Percentiles rank a stretch among this genome's conserved stretches.
Conservation (phyloP, 1,140 invertebrate genomes). For the Drosophila chauvacae region DNA sequence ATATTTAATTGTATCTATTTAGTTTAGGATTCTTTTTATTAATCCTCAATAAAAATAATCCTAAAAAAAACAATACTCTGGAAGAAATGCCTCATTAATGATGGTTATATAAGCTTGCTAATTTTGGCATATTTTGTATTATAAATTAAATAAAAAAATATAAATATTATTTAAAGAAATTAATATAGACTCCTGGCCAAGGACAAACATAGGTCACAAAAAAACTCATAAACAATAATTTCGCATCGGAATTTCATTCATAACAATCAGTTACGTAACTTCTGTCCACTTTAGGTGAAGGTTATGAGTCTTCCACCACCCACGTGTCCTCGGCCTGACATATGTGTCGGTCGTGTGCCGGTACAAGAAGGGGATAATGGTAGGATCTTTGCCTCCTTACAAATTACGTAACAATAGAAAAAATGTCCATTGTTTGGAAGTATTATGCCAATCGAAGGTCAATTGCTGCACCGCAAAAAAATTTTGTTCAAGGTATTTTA, state of each 20-base stretch:
- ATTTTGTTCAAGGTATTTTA: too few species aligned
- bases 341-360: constrained; percentile 55
- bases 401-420: constrained; percentile 27
- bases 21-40: not conserved
- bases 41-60: not conserved
- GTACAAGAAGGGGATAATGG: constrained; percentile 30
- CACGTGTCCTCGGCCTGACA: constrained; percentile 21
- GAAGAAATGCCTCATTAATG: not conserved
- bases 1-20: not conserved
- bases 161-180: not conserved
- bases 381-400: not conserved
- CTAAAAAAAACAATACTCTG: too few species aligned
- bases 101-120: too few species aligned
- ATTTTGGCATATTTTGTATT: not conserved
- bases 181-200: too few species aligned
- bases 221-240: not conserved
- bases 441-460: not conserved
- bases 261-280: constrained; percentile 1
- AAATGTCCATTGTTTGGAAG: not conserved
- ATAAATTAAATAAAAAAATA: not conserved
- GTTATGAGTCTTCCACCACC: constrained; percentile 9
- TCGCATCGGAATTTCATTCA: constrained; percentile 8
- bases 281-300: constrained; percentile 8
- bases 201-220: too few species aligned
- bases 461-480: constrained; percentile 1